Evolutionary conservation across 1,140 invertebrate species (phyloP).

Genomic region (Drosophila teissieri): DNA sequence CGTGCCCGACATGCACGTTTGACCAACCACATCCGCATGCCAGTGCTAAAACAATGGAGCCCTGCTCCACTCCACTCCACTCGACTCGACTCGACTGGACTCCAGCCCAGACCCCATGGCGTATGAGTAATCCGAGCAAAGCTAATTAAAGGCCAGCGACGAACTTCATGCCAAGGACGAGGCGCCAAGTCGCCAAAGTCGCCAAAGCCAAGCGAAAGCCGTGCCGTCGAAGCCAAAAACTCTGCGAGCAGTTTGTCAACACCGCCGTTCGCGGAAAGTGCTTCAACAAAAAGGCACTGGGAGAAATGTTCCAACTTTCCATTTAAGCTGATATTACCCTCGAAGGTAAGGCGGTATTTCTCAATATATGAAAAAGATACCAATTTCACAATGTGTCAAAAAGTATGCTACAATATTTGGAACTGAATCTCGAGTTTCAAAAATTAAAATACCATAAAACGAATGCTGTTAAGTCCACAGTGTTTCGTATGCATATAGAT

Average conservation of each 20-base stretch:
- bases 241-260: slow-evolving; percentile 71
- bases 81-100: too few relatives aligned
- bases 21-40: slow-evolving; percentile 61
- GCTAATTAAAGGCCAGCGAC: slow-evolving; percentile 75
- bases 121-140: slow-evolving; percentile 76
- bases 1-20: slow-evolving; percentile 78
- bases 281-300: slow-evolving; percentile 8
- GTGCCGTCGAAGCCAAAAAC: slow-evolving; percentile 39
- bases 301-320: neutral
- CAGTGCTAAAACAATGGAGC: slow-evolving; percentile 61
- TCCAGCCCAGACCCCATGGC: slow-evolving; percentile 26
- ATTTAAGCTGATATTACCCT: neutral
- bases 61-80: neutral
- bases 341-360: too few relatives aligned
- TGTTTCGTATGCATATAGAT: neutral
- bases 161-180: slow-evolving; percentile 70
- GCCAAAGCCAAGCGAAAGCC: slow-evolving; percentile 49
- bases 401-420: too few relatives aligned
- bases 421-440: too few relatives aligned
- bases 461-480: neutral
- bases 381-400: too few relatives aligned
- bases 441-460: too few relatives aligned
- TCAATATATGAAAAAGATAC: too few relatives aligned
- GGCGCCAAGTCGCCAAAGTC: slow-evolving; percentile 59
- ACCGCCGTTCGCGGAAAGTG: slow-evolving; percentile 28